phyloP scores from a whole-genome alignment of 1,140 invertebrate species.

The Cyrtorhinus lividipennis region DNA sequence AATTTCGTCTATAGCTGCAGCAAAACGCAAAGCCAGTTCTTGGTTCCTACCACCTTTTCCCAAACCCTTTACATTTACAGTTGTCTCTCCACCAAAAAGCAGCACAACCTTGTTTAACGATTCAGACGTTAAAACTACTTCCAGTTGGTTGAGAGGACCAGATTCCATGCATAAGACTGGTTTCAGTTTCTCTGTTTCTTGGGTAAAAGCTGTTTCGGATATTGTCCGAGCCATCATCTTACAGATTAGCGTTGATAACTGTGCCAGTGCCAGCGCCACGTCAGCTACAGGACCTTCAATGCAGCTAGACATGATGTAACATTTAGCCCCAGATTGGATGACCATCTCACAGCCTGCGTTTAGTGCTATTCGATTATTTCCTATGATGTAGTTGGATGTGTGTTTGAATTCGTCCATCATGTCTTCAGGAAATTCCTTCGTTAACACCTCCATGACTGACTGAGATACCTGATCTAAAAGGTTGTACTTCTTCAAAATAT shows the following conservation, averaged over 20 bases:
- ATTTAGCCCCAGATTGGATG: conserved; percentile 35
- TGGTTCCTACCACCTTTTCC: conserved; percentile 87
- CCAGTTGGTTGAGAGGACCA: neutral
- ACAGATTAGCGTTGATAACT: conserved; percentile 29
- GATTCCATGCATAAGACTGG: neutral
- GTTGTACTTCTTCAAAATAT: conserved; percentile 53
- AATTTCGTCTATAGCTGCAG: conserved; percentile 27
- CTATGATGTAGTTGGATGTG: conserved; percentile 63
- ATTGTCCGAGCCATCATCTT: conserved; percentile 25
- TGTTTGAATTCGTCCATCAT: conserved; percentile 30
- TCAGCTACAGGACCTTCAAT: conserved; percentile 56
- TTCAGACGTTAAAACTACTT: neutral
- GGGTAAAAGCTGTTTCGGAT: conserved; percentile 25
- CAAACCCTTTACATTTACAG: conserved; percentile 59
- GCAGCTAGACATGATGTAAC: conserved; percentile 47
- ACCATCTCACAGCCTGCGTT: conserved; percentile 40
- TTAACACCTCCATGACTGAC: conserved; percentile 32
- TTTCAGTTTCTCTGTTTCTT: conserved; percentile 21
- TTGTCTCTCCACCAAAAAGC: conserved; percentile 78
- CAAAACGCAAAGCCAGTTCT: conserved; percentile 69
- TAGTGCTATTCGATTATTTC: conserved; percentile 62
- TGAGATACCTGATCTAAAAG: conserved; percentile 37
- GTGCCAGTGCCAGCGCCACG: conserved; percentile 34
- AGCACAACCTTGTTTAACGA: conserved; percentile 38
- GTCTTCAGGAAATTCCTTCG: neutral